Percentiles rank a stretch among this genome's conserved stretches.
phyloP scores from a whole-genome alignment of 2,888 invertebrate genomes.

The Agrotis ipsilon region DNA sequence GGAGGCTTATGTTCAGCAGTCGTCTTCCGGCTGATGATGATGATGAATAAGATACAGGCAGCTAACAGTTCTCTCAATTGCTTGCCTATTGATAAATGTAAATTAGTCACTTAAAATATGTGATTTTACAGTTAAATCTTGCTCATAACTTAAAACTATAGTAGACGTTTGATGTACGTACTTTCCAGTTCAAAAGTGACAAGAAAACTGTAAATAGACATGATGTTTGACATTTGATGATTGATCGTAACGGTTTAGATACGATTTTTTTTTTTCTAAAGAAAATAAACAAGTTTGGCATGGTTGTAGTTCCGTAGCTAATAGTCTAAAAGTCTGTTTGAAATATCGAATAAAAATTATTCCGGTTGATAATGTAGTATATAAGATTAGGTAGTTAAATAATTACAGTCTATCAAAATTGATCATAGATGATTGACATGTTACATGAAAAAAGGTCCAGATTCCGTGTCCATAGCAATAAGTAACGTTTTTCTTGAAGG shows the following conservation, averaged over 20 bases:
- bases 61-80: too few species aligned
- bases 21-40: too few species aligned
- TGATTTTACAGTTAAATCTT: too few species aligned
- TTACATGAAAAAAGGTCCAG: too few species aligned
- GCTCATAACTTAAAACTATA: neutral
- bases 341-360: neutral
- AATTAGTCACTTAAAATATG: too few species aligned
- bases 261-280: neutral
- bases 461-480: too few species aligned
- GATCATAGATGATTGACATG: too few species aligned
- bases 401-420: too few species aligned
- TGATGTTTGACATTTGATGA: constrained; percentile 9
- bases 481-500: too few species aligned
- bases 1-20: too few species aligned
- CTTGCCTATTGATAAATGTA: neutral
- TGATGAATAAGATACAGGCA: too few species aligned
- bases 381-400: too few species aligned
- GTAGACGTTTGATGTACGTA: neutral
- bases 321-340: neutral
- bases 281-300: neutral
- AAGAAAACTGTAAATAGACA: constrained; percentile 7
- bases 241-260: constrained; percentile 26
- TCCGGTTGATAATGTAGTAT: neutral
- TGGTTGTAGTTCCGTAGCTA: neutral
- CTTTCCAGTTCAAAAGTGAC: constrained; percentile 34